These are phyloP conservation scores for Anadara kagoshimensis DNA, from an alignment of 1,140 invertebrate genomes.

Conservation along the genomic window DNA sequence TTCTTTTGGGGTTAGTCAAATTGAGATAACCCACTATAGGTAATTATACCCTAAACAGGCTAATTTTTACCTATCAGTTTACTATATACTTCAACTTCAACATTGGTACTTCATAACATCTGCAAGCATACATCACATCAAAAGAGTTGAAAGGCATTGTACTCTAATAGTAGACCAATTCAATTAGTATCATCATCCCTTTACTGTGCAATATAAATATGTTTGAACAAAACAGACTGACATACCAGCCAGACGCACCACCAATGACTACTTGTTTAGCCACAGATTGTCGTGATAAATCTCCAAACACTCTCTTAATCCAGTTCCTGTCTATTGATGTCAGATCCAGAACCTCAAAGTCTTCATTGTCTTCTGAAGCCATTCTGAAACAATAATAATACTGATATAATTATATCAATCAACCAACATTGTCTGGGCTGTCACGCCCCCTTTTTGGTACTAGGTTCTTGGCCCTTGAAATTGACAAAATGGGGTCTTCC, in stretches of 20 bases:
- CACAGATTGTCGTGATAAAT: constrained; percentile 82
- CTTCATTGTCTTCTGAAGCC: constrained; percentile 21
- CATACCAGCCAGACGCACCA: constrained; percentile 89
- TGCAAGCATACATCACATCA: too few species aligned
- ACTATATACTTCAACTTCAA: too few species aligned
- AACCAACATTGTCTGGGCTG: not conserved
- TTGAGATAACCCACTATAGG: too few species aligned
- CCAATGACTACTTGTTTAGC: constrained; percentile 91
- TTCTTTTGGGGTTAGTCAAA: too few species aligned
- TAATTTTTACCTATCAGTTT: too few species aligned
- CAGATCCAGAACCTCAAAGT: constrained; percentile 40
- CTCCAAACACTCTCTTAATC: constrained; percentile 30
- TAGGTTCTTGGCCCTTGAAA: not conserved
- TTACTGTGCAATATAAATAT: not conserved
- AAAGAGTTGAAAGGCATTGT: too few species aligned
- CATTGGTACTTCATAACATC: too few species aligned
- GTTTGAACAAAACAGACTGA: constrained; percentile 13
- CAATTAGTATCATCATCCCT: too few species aligned
- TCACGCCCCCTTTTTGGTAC: not conserved
- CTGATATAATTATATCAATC: not conserved
- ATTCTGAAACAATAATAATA: not conserved
- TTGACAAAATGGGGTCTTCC: too few species aligned
- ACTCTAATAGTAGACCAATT: not conserved
- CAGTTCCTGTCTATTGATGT: constrained; percentile 13
- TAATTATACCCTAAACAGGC: too few species aligned